Evolutionary conservation across 2,888 invertebrate species (phyloP), one percentile per base, ranked within the genome.

Genomic region (Automeris io): DNA sequence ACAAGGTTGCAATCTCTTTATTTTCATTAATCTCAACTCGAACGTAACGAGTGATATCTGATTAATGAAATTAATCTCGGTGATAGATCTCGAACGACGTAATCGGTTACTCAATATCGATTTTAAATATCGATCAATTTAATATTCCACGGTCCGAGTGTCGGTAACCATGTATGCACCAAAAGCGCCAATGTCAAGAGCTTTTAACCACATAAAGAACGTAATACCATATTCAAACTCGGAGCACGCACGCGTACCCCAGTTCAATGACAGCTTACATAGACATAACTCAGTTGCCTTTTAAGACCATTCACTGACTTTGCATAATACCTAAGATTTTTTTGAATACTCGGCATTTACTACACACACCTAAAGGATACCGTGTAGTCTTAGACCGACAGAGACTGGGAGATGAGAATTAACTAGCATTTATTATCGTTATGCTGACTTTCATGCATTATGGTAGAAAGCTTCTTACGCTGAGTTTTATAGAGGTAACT

Each of bases 181-280:
- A 43, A 55, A 61, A 57, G 61, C 48, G 56, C 69, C 80, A 83
- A 82, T 82, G 82, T 81, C 81, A 81, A 81, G 81, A 77, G 65
- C 78, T 73, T 60, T 49, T 26, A 26, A 53, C 66, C 61, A 69
- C 68, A 69, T 67, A 76, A 79, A 77, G 65, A 73, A 60, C 64
- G 53, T 65, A 62, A 70, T 70, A 56, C 77, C 79, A 73, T 80
- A 79, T 75, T 74, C 70, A 70, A 76, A 74, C 62, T 56, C 58
- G 47, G 55, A 53, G 57, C 72, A 65, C 64, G 57, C 72, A 65
- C 72, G 58, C 66, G 57, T 67, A 58, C 55, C 44, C 41, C 61
- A 61, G 80, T 81, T 81, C 81, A 82, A 74, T 79, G 82, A 71
- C 80, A 76, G 70, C 62, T 58, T 71, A 29, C 29, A 16, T 12